Conservation (phyloP, 2,797 vertebrate species). For the Onychomys leucogaster region DNA sequence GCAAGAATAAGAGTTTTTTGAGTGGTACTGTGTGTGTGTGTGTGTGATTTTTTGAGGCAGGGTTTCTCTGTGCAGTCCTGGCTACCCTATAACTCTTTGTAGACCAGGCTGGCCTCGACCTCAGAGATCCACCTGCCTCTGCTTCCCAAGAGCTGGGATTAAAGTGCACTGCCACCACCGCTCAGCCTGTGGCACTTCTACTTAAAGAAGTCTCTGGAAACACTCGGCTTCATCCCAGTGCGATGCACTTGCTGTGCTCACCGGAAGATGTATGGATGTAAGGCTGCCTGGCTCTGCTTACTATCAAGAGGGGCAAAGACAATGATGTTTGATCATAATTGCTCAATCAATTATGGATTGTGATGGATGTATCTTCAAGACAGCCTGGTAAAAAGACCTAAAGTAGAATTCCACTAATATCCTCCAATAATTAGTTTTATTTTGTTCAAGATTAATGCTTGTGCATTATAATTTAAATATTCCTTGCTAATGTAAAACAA, state of each 20-base stretch:
- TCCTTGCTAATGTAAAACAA: slow-evolving; percentile 2
- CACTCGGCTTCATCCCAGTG: background rate
- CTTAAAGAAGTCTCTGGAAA: background rate
- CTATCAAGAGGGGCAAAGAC: background rate
- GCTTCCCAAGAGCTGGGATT: background rate
- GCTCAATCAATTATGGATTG: background rate
- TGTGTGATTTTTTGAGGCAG: background rate
- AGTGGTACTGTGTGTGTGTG: background rate
- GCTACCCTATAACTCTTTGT: background rate
- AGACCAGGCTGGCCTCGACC: background rate
- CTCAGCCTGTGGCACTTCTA: background rate
- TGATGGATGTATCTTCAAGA: background rate
- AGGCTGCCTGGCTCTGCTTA: background rate
- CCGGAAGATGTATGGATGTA: background rate
- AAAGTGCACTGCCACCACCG: background rate
- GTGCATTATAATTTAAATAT: background rate
- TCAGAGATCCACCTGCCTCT: background rate
- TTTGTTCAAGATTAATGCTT: background rate
- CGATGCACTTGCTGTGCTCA: background rate
- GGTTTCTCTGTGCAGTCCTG: background rate
- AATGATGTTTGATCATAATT: background rate
- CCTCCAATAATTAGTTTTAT: background rate
- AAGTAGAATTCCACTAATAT: background rate
- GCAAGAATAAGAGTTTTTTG: background rate
- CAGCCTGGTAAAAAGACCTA: background rate